These are phyloP conservation scores for Furcifer pardalis DNA, from an alignment of 2,797 vertebrate genomes.

Conservation along the genomic window DNA sequence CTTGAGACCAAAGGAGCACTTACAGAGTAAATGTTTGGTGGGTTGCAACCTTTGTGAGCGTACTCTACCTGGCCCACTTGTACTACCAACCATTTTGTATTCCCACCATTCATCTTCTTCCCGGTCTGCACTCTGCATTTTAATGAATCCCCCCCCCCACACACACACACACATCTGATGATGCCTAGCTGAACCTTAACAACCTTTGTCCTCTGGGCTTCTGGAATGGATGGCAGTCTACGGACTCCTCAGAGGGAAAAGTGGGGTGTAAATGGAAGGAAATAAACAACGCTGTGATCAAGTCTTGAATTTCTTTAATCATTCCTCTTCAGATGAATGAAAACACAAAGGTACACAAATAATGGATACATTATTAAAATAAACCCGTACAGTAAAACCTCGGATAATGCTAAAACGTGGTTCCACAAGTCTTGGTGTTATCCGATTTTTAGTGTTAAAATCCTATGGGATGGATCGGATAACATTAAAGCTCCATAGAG, in stretches of 20 bases:
- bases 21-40: not conserved
- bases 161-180: not conserved
- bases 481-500: too few species aligned
- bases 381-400: too few species aligned
- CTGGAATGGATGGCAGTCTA: not conserved
- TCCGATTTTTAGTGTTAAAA: too few species aligned
- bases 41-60: not conserved
- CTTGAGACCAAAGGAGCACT: not conserved
- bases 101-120: not conserved
- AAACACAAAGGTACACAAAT: slow-evolving; percentile 11
- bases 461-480: too few species aligned
- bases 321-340: not conserved
- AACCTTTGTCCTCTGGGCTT: not conserved
- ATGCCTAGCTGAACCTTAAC: not conserved
- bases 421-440: too few species aligned
- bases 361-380: slow-evolving; percentile 20
- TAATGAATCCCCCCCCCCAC: too few species aligned
- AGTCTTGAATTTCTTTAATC: slow-evolving; percentile 6
- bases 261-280: not conserved
- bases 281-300: not conserved
- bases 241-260: not conserved
- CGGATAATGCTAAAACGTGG: too few species aligned
- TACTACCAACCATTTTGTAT: not conserved
- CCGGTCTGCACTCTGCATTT: not conserved
- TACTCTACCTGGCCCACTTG: not conserved